Conservation (phyloP, 2,113 vertebrate genomes). For the Pao palembangensis region DNA sequence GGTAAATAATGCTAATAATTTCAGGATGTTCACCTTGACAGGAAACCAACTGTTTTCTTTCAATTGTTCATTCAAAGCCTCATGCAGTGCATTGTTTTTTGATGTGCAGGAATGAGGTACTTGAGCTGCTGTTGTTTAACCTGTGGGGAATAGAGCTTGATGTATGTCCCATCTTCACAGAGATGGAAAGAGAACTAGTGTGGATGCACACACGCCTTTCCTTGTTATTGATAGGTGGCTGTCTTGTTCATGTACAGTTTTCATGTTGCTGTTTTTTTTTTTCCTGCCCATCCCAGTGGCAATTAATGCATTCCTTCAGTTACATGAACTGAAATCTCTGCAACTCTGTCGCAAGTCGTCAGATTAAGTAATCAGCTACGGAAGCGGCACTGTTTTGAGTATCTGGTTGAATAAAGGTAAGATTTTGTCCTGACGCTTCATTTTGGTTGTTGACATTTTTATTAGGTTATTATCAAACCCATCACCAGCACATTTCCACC, state of each 20-base stretch:
- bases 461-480: conserved; percentile 14
- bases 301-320: conserved; percentile 47
- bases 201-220: conserved; percentile 40
- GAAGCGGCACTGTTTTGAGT: conserved; percentile 11
- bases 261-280: conserved; percentile 30
- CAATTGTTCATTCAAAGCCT: conserved; percentile 58
- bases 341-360: conserved; percentile 27
- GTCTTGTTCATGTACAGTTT: conserved; percentile 49
- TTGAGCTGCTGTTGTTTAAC: conserved; percentile 68
- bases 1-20: conserved; percentile 73
- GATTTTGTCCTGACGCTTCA: conserved; percentile 14
- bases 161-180: conserved; percentile 50
- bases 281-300: conserved; percentile 15
- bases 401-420: conserved; percentile 16
- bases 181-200: conserved; percentile 49
- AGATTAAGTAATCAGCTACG: conserved; percentile 16
- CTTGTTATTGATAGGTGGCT: conserved; percentile 51
- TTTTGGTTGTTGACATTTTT: conserved; percentile 25
- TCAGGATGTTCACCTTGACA: conserved; percentile 65
- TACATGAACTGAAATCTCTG: conserved; percentile 6
- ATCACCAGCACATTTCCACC: conserved; percentile 12
- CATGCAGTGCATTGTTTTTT: conserved; percentile 51
- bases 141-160: conserved; percentile 62
- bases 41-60: conserved; percentile 63
- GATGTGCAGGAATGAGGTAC: conserved; percentile 54